Evolutionary conservation across 1,140 invertebrate genomes (phyloP).

Genomic region (Meloidogyne exigua): DNA sequence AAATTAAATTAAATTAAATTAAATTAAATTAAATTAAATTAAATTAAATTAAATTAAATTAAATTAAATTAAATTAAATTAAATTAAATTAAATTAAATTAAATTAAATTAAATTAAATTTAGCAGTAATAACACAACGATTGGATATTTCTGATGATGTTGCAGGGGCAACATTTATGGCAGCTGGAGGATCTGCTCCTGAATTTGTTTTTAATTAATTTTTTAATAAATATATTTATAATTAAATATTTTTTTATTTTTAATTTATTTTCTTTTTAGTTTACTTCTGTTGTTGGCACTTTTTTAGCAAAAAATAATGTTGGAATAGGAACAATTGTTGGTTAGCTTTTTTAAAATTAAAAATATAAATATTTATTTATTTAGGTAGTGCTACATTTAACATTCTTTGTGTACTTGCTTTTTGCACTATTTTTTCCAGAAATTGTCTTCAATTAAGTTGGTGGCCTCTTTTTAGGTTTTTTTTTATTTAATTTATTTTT

Average conservation of each 20-base stretch:
- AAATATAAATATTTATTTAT: conserved; percentile 54
- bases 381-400: conserved; percentile 66
- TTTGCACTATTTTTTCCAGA: conserved; percentile 76
- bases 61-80: neutral
- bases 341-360: conserved; percentile 67
- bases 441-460: conserved; percentile 78
- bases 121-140: conserved; percentile 55
- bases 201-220: conserved; percentile 69
- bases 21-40: neutral
- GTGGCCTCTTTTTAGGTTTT: conserved; percentile 68
- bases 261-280: conserved; percentile 58
- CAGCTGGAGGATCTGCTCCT: conserved; percentile 82
- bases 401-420: conserved; percentile 60
- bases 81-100: neutral
- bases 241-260: neutral
- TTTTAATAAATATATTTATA: neutral
- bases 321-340: conserved; percentile 64
- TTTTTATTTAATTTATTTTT: conserved; percentile 3
- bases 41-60: conserved; percentile 3
- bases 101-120: neutral
- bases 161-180: conserved; percentile 86
- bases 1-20: neutral
- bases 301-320: conserved; percentile 88
- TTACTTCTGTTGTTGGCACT: conserved; percentile 83
- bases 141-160: conserved; percentile 85